Evolutionary conservation across 1,140 invertebrate species (phyloP).

Genomic region (Coelopa frigida): DNA sequence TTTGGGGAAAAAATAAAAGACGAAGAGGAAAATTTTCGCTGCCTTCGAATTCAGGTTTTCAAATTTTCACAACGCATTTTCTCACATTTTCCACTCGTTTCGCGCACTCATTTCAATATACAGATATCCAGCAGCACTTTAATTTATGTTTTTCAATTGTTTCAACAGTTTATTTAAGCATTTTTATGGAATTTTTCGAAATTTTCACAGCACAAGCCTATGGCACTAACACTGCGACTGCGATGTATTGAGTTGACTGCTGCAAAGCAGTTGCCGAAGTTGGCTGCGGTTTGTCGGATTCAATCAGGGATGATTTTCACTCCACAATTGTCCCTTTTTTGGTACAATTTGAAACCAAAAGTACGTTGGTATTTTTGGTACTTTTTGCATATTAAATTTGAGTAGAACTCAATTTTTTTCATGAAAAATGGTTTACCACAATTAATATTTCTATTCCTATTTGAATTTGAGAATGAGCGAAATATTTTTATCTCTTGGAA

Average conservation of each 20-base stretch:
- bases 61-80: constrained; percentile 6
- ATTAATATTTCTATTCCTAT: too few relatives aligned
- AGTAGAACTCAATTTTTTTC: too few relatives aligned
- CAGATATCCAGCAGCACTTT: neutral
- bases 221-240: neutral
- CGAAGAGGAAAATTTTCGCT: constrained; percentile 4
- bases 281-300: constrained; percentile 6
- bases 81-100: neutral
- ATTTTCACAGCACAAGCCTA: neutral
- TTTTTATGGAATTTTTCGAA: neutral
- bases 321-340: too few relatives aligned
- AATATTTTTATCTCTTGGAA: too few relatives aligned
- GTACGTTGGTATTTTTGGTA: too few relatives aligned
- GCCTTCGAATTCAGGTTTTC: constrained; percentile 11
- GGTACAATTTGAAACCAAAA: too few relatives aligned
- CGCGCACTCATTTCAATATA: neutral
- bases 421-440: too few relatives aligned
- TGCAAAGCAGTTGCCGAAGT: constrained; percentile 1
- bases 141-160: constrained; percentile 6
- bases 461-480: too few relatives aligned
- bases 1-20: constrained; percentile 1
- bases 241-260: constrained; percentile 5
- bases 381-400: too few relatives aligned
- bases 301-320: too few relatives aligned
- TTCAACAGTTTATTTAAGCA: constrained; percentile 5